A percentile compares a stretch with the other conserved stretches of the same genome.
phyloP scores from a whole-genome alignment of 2,797 vertebrate species.

The Hyperoplus immaculatus region DNA sequence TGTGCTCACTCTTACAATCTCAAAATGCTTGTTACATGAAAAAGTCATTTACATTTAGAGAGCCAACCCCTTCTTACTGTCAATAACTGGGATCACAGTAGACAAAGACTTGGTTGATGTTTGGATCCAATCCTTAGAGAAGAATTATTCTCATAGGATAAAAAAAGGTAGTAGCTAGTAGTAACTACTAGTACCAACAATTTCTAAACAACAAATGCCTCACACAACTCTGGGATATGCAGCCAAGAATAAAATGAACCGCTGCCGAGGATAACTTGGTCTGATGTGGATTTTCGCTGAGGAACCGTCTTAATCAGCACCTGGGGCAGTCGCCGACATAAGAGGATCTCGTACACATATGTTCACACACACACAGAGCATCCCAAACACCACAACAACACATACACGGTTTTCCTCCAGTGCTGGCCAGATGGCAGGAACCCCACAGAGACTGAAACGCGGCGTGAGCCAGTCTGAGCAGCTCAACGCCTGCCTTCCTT shows the following conservation, averaged over 20 bases:
- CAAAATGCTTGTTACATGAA: background rate
- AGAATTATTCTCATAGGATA: constrained; percentile 12
- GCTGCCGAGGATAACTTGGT: constrained; percentile 21
- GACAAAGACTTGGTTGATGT: constrained; percentile 23
- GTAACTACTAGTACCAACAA: background rate
- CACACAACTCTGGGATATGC: background rate
- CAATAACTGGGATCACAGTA: background rate
- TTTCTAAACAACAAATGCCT: constrained; percentile 45
- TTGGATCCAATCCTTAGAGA: constrained; percentile 10
- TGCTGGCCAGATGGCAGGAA: constrained; percentile 67
- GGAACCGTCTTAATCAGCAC: constrained; percentile 72
- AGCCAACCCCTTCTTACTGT: background rate
- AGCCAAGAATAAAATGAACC: constrained; percentile 24
- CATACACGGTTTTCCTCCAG: constrained; percentile 47
- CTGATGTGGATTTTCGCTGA: constrained; percentile 52
- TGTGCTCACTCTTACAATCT: background rate
- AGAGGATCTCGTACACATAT: constrained; percentile 62
- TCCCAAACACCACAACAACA: constrained; percentile 61
- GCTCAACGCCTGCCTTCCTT: constrained; percentile 46
- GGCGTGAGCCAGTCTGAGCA: constrained; percentile 49
- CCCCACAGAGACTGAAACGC: constrained; percentile 54
- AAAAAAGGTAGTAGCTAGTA: constrained; percentile 21
- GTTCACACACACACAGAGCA: constrained; percentile 50
- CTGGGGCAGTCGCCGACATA: constrained; percentile 57
- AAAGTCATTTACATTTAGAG: constrained; percentile 14